phyloP scores from a whole-genome alignment of 2,113 vertebrate genomes.

The Microtus pennsylvanicus region DNA sequence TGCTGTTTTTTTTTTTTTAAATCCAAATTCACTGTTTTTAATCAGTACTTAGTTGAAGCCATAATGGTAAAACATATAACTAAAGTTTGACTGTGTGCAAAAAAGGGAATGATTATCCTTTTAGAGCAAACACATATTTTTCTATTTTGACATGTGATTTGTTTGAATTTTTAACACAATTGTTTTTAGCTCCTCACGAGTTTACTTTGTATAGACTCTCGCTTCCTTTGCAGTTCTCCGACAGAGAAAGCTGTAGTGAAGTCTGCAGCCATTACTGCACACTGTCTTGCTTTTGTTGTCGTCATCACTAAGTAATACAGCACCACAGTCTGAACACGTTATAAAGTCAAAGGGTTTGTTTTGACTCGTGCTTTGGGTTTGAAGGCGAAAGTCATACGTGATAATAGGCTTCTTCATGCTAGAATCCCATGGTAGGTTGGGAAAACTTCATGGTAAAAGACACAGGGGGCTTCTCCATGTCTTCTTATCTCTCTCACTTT shows the following conservation, averaged over 20 bases:
- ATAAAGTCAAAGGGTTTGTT: background rate
- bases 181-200: background rate
- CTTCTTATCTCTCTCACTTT: background rate
- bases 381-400: background rate
- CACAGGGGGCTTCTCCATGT: rapidly evolving
- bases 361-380: background rate
- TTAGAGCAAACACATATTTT: background rate
- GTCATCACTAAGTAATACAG: no score
- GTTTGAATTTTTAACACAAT: background rate
- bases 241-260: background rate
- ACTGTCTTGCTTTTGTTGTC: background rate
- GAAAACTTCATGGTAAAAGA: background rate
- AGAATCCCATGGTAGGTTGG: no score
- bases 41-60: background rate
- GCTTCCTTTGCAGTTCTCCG: background rate
- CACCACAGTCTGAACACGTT: background rate
- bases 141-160: background rate
- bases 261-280: background rate
- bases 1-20: background rate
- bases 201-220: background rate
- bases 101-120: background rate
- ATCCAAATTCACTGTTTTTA: background rate
- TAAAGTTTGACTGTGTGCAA: background rate
- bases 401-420: background rate
- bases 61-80: background rate